Percentiles rank a stretch among this genome's conserved stretches.
These are phyloP conservation scores for Aphodius sticticus DNA, from an alignment of 2,888 invertebrate species.

Conservation along the genomic window DNA sequence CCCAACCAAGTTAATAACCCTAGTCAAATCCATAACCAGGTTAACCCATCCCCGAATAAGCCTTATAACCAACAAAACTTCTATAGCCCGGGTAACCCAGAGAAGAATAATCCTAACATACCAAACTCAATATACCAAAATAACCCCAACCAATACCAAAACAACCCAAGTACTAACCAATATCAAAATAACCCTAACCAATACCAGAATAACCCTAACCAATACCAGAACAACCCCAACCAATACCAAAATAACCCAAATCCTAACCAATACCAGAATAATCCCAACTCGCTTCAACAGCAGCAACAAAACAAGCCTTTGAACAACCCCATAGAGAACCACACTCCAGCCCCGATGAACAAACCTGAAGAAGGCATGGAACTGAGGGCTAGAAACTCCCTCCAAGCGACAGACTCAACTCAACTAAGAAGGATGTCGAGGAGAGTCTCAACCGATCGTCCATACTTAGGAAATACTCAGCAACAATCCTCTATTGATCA, in stretches of 20 bases:
- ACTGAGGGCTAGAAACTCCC: constrained; percentile 43
- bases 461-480: constrained; percentile 60
- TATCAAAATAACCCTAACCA: constrained; percentile 47
- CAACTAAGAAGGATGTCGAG: constrained; percentile 63
- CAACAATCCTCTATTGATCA: constrained; percentile 81
- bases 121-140: background rate
- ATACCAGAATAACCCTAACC: constrained; percentile 46
- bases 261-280: constrained; percentile 29
- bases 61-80: background rate
- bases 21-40: constrained; percentile 39
- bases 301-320: constrained; percentile 48
- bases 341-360: constrained; percentile 41
- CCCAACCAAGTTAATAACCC: constrained; percentile 48
- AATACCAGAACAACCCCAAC: constrained; percentile 45
- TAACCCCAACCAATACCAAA: constrained; percentile 17
- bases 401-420: constrained; percentile 51
- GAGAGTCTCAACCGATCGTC: constrained; percentile 60
- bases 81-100: background rate
- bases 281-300: background rate
- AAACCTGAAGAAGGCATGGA: constrained; percentile 46
- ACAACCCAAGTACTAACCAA: constrained; percentile 53
- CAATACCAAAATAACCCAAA: constrained; percentile 46
- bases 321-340: constrained; percentile 44
- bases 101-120: background rate
- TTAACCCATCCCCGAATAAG: constrained; percentile 36